phyloP scores from a whole-genome alignment of 2,113 vertebrate genomes.

The Phylloscopus whistleri region DNA sequence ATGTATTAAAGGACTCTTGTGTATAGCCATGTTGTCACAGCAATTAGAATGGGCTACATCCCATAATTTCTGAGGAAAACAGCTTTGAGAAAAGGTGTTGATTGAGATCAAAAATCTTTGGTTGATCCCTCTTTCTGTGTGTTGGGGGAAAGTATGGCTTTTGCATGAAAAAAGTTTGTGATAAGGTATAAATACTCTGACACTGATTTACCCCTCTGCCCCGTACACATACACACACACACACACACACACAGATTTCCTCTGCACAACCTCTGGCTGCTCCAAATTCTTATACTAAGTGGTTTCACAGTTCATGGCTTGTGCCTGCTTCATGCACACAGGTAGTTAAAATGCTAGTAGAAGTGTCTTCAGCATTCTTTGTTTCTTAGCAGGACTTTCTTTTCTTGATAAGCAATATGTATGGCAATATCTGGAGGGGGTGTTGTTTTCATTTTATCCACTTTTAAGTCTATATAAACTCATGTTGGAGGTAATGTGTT shows the following conservation, averaged over 20 bases:
- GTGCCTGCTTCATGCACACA: background rate
- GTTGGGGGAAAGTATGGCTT: background rate
- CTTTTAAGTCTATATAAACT: background rate
- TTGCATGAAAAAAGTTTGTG: background rate
- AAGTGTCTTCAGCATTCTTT: background rate
- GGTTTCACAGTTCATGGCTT: background rate
- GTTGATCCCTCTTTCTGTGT: background rate
- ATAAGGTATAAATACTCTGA: background rate
- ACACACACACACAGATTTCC: fast-evolving
- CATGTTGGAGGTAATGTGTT: background rate
- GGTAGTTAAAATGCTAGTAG: background rate
- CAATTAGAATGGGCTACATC: background rate
- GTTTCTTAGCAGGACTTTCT: background rate
- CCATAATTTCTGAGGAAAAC: background rate
- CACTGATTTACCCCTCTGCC: background rate
- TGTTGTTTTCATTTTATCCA: background rate
- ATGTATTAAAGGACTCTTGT: background rate
- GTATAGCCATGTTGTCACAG: background rate
- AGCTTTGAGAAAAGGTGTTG: background rate
- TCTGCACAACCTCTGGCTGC: background rate
- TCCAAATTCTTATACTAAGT: background rate
- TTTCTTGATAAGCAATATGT: background rate
- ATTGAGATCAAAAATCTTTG: background rate
- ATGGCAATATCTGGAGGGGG: background rate
- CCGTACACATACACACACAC: fast-evolving